A percentile compares a stretch with the other conserved stretches of the same genome.
Evolutionary conservation across 2,888 invertebrate genomes (phyloP).

Genomic region (Tipula helvola): DNA sequence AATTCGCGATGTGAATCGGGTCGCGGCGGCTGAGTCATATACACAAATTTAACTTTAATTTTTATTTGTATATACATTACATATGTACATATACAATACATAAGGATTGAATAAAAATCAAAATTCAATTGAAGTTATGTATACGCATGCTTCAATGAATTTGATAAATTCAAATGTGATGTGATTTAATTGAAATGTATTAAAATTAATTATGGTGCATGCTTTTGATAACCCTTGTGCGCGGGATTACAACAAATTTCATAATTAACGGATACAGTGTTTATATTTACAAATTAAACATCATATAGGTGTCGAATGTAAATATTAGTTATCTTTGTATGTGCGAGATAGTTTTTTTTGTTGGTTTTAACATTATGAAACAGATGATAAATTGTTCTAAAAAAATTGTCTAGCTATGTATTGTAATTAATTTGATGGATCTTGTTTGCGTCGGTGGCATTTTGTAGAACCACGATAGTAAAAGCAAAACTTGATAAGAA

Average conservation of each 20-base stretch:
- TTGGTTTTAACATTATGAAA: not conserved
- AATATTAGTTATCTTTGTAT: not conserved
- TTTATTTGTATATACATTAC: no score
- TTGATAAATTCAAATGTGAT: not conserved
- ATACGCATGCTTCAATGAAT: not conserved
- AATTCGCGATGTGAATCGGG: not conserved
- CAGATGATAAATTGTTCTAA: not conserved
- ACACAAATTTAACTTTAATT: not conserved
- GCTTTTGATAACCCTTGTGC: not conserved
- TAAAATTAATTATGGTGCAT: not conserved
- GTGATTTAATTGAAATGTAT: not conserved
- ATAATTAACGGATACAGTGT: not conserved
- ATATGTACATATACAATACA: no score
- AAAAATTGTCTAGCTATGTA: no score
- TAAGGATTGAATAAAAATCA: not conserved
- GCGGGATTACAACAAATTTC: not conserved
- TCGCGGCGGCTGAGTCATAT: not conserved
- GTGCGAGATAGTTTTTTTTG: not conserved
- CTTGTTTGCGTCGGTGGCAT: not conserved
- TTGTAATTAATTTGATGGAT: not conserved
- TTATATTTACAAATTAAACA: not conserved
- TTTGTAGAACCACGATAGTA: not conserved
- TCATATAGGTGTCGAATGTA: not conserved
- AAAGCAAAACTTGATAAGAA: no score
- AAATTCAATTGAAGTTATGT: not conserved